Conservation (phyloP, 2,113 vertebrate genomes). For the Meriones unguiculatus region DNA sequence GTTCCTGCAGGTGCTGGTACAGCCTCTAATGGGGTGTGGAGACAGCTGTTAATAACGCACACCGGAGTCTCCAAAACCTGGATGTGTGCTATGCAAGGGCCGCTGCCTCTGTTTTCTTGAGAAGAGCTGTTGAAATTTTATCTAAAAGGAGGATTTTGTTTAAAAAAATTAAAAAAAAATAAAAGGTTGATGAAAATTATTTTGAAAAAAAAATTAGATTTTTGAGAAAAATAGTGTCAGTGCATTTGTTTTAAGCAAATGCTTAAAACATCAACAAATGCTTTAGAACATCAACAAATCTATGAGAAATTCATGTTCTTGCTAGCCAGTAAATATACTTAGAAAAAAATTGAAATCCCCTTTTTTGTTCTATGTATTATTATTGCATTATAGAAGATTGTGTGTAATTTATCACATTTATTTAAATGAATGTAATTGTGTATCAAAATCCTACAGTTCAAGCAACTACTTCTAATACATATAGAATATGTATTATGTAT, state of each 20-base stretch:
- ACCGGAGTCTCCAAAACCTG: background rate
- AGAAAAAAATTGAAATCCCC: background rate
- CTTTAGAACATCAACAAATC: background rate
- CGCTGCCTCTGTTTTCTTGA: background rate
- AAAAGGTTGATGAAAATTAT: background rate
- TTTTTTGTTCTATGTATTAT: background rate
- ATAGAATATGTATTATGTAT: no score
- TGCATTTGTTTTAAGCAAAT: background rate
- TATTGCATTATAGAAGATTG: background rate
- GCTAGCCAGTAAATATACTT: background rate
- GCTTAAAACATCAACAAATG: background rate
- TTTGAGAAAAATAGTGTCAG: background rate
- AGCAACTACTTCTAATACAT: background rate
- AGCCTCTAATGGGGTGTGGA: background rate
- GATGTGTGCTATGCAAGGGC: rapidly evolving
- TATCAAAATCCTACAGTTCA: background rate
- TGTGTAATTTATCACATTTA: background rate
- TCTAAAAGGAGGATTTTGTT: background rate
- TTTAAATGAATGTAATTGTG: background rate
- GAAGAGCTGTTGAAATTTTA: background rate
- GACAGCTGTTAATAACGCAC: background rate
- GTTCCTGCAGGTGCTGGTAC: background rate
- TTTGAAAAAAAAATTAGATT: background rate
- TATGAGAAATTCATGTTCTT: background rate
- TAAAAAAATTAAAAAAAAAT: background rate